Conservation (phyloP, 2,888 invertebrate genomes). For the Synergus umbraculus region DNA sequence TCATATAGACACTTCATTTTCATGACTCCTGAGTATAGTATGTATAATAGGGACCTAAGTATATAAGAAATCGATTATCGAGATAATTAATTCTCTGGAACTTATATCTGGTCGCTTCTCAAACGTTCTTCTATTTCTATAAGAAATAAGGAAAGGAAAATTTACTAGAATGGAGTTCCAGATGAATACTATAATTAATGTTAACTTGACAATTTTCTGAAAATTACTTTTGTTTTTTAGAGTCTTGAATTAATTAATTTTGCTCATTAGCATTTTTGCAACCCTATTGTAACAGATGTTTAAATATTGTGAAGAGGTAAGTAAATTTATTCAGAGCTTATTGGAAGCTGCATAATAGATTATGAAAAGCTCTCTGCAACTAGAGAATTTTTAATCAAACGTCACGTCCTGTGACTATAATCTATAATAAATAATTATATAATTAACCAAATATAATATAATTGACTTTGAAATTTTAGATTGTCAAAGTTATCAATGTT, state of each 20-base stretch:
- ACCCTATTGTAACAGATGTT: neutral
- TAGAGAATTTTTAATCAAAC: neutral
- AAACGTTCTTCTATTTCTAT: neutral
- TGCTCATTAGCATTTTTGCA: neutral
- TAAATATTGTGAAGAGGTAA: neutral
- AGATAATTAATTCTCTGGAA: constrained; percentile 19
- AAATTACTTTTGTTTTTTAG: neutral
- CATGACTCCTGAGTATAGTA: neutral
- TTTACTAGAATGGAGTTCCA: neutral
- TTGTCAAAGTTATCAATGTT: too few relatives aligned
- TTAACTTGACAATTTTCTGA: neutral
- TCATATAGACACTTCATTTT: neutral
- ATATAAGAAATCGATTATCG: constrained; percentile 20
- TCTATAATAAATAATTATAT: neutral
- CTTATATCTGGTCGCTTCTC: constrained; percentile 1
- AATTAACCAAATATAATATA: too few relatives aligned
- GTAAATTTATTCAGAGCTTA: neutral
- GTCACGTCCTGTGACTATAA: too few relatives aligned
- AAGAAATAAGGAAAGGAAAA: neutral
- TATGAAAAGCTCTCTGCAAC: neutral
- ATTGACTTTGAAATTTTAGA: too few relatives aligned
- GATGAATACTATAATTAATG: too few relatives aligned
- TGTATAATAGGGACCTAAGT: neutral
- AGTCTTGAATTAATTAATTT: too few relatives aligned
- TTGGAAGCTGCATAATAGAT: neutral